These are phyloP conservation scores for Nothobranchius kuhntae DNA, from an alignment of 2,113 vertebrate genomes.

Conservation along the genomic window DNA sequence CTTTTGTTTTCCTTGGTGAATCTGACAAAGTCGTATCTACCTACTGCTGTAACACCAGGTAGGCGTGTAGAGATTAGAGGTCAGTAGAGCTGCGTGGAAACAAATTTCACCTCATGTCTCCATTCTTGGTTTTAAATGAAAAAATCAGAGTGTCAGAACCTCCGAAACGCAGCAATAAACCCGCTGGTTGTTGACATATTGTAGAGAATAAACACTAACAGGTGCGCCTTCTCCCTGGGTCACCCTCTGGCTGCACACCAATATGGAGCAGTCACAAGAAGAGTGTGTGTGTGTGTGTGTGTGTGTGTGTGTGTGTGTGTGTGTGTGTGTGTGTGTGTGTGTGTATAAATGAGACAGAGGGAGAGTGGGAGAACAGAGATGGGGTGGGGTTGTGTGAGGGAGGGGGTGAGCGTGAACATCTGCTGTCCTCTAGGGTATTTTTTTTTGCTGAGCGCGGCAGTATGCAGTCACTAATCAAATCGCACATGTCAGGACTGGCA, in stretches of 20 bases:
- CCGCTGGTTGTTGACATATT: constrained; percentile 60
- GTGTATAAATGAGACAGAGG: constrained; percentile 54
- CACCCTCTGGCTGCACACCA: constrained; percentile 60
- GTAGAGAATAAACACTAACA: constrained; percentile 65
- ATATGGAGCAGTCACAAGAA: constrained; percentile 39
- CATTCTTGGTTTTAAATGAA: constrained; percentile 35
- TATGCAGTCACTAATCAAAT: constrained; percentile 76
- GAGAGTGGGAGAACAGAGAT: background rate
- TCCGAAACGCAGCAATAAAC: constrained; percentile 25
- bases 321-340: too few species aligned
- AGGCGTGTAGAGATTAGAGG: constrained; percentile 19
- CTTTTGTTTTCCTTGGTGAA: too few species aligned
- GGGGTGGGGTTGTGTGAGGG: constrained; percentile 37
- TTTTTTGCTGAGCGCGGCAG: constrained; percentile 77
- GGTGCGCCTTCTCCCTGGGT: constrained; percentile 67
- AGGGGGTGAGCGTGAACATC: constrained; percentile 63
- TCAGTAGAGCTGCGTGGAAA: constrained; percentile 15
- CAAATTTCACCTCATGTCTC: constrained; percentile 10
- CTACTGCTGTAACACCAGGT: too few species aligned
- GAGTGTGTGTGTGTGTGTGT: constrained; percentile 21
- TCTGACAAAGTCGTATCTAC: too few species aligned
- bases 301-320: constrained; percentile 21
- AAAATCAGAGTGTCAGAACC: constrained; percentile 48
- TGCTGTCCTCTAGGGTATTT: constrained; percentile 72
- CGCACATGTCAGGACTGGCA: constrained; percentile 71